Base-by-base conservation (phyloP, 2,888 invertebrate species). In the Drosophila nr. medialis region DNA sequence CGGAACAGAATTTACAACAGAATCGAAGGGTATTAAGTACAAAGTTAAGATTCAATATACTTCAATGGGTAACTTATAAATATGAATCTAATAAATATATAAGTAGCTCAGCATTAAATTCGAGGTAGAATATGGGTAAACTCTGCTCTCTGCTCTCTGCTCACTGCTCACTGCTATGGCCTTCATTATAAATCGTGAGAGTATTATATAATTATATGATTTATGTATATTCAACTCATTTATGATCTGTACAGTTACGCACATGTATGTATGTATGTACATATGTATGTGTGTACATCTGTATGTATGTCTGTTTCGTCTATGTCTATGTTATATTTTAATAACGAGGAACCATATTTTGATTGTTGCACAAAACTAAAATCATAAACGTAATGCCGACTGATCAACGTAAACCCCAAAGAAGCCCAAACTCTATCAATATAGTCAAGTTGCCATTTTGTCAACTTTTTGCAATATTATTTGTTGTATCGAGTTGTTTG, bases 341-440 rank as follows among this genome's bases (percentile, higher is more conserved):
- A 55, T 74, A 77, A 80, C 73, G 74, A 84, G 86, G 83, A 84
- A 84, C 83, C 86, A 82, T 85, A 75, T 82, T 82, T 82, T 84
- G 78, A 73, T 84, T 83, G 72, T 83, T 73, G 70, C 74, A 77
- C 59, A 48, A 70, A 80, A 70, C 42, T 7, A 40, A 75, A 75
- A 30, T 60, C 18, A 18, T n/a, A 63, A 50, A 24, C 38, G 27
- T 6, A 34, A 53, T 45, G 24, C 36, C 32, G 36, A 40, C 50
- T 64, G 40, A 38, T 27, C 36, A 55, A 38, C 49, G 67, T 30
- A 61, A 30, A 30, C 53, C 15, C 42, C 15, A 48, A 55, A 50
- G 34, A 40, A 53, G 64, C 49, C 50, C 65, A 32, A 11, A 40
- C 38, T 24, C 49, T 56, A 45, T 45, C 45, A 15, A 45, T 45